Evolutionary conservation across 2,888 invertebrate species (phyloP).

Genomic region (Leptogaster cylindrica): DNA sequence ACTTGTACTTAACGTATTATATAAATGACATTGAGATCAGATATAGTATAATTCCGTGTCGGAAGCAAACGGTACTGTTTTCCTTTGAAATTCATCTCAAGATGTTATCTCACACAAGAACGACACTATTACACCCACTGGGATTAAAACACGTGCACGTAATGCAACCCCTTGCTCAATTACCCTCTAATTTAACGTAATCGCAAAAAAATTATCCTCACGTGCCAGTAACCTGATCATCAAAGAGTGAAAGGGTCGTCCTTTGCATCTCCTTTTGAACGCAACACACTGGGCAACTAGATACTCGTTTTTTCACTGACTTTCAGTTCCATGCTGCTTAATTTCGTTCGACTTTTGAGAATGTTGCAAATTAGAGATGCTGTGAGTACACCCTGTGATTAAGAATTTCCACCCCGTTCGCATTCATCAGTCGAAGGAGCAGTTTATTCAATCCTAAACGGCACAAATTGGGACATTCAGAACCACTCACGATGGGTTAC

Average conservation of each 20-base stretch:
- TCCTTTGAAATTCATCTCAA: constrained; percentile 34
- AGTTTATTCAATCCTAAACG: too few relatives aligned
- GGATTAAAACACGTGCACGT: constrained; percentile 44
- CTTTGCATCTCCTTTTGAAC: constrained; percentile 22
- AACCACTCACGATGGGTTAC: too few relatives aligned
- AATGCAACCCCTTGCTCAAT: constrained; percentile 48
- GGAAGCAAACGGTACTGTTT: constrained; percentile 4
- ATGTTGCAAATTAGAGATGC: constrained; percentile 27
- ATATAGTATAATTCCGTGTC: constrained; percentile 15
- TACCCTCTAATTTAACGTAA: constrained; percentile 48
- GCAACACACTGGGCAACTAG: constrained; percentile 10
- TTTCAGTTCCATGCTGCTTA: constrained; percentile 4
- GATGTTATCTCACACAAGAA: constrained; percentile 29
- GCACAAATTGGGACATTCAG: too few relatives aligned
- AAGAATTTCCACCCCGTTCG: neutral
- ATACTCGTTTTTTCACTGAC: neutral
- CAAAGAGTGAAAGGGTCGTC: constrained; percentile 43
- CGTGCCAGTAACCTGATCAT: constrained; percentile 48
- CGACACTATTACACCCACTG: constrained; percentile 31
- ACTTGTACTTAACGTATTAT: neutral
- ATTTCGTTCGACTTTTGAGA: constrained; percentile 32
- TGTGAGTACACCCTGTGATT: constrained; percentile 21
- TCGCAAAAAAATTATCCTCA: constrained; percentile 48
- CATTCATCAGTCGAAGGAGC: too few relatives aligned
- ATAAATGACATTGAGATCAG: neutral